Conservation (phyloP, 2,113 vertebrate genomes). For the Dermatemys mawii region DNA sequence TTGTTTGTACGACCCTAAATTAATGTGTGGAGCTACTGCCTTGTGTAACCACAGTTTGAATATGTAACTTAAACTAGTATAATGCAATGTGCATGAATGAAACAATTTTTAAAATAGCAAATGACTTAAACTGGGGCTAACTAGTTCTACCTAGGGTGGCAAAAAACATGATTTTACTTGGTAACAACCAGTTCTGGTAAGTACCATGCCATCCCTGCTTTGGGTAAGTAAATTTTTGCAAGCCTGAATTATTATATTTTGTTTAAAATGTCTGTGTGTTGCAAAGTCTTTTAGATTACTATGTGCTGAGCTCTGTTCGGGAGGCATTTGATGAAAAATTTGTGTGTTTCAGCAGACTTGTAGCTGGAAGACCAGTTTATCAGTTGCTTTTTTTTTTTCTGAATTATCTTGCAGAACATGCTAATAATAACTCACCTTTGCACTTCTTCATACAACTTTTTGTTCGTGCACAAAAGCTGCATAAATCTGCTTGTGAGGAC, state of each 20-base stretch:
- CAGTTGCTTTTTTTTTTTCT: neutral
- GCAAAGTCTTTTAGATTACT: no score
- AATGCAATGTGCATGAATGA: no score
- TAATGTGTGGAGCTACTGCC: no score
- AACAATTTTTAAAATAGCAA: no score
- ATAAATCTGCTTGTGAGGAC: neutral
- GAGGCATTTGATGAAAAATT: neutral
- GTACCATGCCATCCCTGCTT: no score
- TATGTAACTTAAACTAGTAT: no score
- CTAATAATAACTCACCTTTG: neutral
- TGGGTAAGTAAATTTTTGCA: neutral
- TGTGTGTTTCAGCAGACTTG: neutral
- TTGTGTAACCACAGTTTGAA: no score
- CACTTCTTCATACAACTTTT: neutral
- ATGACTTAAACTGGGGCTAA: no score
- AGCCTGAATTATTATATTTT: neutral
- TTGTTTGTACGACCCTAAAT: no score
- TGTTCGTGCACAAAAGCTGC: neutral
- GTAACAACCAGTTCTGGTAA: no score
- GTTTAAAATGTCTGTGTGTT: neutral
- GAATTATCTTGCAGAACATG: neutral
- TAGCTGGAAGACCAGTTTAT: neutral
- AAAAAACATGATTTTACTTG: no score
- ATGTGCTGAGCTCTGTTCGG: neutral
- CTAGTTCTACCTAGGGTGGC: no score